Percentiles rank a stretch among this genome's conserved stretches.
Conservation (phyloP, 1,140 invertebrate species). For the Drosophila burlai region DNA sequence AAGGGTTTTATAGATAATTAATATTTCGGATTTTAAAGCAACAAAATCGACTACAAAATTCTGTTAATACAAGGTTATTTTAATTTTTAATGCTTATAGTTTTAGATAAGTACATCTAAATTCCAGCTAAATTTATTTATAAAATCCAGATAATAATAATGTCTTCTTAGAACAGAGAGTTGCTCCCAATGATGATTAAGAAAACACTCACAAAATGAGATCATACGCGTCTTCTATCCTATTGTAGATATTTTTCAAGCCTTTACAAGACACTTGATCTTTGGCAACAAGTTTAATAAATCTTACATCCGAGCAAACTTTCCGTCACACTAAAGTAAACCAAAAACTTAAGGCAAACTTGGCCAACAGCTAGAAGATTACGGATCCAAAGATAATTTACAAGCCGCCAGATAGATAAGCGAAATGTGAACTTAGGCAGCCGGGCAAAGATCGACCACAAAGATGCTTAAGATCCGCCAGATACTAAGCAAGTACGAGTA, state of each 20-base stretch:
- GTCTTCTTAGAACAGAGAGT: background rate
- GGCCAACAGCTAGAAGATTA: conserved; percentile 25
- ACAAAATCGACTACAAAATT: background rate
- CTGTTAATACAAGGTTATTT: too few relatives aligned
- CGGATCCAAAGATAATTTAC: conserved; percentile 41
- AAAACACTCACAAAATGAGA: background rate
- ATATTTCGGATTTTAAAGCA: too few relatives aligned
- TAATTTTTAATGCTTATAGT: background rate
- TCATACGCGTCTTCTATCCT: background rate
- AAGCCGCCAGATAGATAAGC: conserved; percentile 39
- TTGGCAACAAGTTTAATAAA: conserved; percentile 1
- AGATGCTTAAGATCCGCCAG: conserved; percentile 21
- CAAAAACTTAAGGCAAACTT: conserved; percentile 14
- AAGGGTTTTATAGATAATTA: background rate
- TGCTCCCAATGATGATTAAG: background rate
- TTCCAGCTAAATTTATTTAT: conserved; percentile 4
- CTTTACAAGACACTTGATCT: conserved; percentile 10
- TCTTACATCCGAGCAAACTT: conserved; percentile 13
- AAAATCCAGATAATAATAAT: background rate
- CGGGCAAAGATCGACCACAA: conserved; percentile 14
- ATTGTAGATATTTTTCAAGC: background rate
- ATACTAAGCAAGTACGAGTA: conserved; percentile 11
- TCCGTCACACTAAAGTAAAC: conserved; percentile 1
- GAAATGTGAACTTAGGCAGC: conserved; percentile 22
- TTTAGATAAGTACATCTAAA: background rate